Evolutionary conservation across 2,888 invertebrate genomes (phyloP).

Genomic region (Xestia sexstrigata): DNA sequence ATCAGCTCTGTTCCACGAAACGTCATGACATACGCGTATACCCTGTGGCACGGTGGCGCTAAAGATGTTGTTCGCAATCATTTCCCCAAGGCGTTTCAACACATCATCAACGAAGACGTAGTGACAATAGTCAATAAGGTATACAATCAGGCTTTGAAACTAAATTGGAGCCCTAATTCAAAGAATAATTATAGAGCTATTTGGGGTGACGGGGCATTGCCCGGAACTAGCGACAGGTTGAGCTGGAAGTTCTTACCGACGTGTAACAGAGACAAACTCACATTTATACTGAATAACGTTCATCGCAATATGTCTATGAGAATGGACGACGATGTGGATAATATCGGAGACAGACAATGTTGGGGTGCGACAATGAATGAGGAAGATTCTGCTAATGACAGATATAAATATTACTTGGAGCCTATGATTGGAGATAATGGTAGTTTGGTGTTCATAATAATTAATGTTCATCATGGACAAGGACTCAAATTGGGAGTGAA

Average conservation of each 20-base stretch:
- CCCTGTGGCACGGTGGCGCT: conserved; percentile 64
- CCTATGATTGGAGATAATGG: conserved; percentile 58
- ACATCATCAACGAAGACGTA: conserved; percentile 58
- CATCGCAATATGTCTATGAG: conserved; percentile 66
- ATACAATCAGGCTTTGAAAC: conserved; percentile 59
- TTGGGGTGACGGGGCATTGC: conserved; percentile 60
- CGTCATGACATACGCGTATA: conserved; percentile 66
- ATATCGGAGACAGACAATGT: conserved; percentile 61
- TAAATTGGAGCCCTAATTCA: conserved; percentile 51
- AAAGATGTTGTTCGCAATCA: conserved; percentile 59
- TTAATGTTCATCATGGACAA: conserved; percentile 63
- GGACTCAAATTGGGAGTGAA: conserved; percentile 64
- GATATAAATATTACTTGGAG: conserved; percentile 66
- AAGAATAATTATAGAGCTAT: conserved; percentile 61
- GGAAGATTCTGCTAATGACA: conserved; percentile 33
- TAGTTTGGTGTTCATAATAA: conserved; percentile 65
- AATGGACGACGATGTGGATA: conserved; percentile 56
- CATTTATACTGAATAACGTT: conserved; percentile 68
- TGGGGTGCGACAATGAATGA: conserved; percentile 55
- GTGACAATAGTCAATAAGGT: conserved; percentile 64
- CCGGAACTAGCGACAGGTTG: conserved; percentile 54
- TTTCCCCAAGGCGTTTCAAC: conserved; percentile 66
- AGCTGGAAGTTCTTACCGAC: conserved; percentile 68
- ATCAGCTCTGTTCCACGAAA: conserved; percentile 54
- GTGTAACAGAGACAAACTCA: conserved; percentile 58